Base-by-base conservation (phyloP, 2,888 invertebrate genomes). In the Erynnis tages region DNA sequence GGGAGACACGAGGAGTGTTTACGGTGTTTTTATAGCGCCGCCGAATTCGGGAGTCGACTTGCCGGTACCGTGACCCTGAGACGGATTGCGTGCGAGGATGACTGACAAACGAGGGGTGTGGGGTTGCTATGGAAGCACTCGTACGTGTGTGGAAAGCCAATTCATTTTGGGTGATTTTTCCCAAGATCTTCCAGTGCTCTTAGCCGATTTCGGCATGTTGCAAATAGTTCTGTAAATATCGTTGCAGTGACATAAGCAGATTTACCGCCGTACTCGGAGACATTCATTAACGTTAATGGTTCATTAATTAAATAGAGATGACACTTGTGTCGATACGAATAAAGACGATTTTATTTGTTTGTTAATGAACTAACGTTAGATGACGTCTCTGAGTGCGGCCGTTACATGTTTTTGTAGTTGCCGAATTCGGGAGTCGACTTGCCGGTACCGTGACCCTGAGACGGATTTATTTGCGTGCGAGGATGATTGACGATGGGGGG, bases 401-500 rank as follows among this genome's bases (percentile, higher is more conserved):
- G n/a, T n/a, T n/a, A n/a, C n/a, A n/a, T 41, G 49, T 41, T 49
- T 34, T 49, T 23, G 17, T 49, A 41, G 41, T 17, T 17, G 25
- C 49, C 32, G 40, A n/a, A 11, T 25, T 34, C 25, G 49, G 41
- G 41, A 41, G 49, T 4, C 34, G 19, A 23, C 17, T 4, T 32
- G 48, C 19, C 5, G 29, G 11, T n/a, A 21, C 6, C 8, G 38
- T 37, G 38, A 49, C 48, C 40, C 48, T 49, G 40, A 48, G 48
- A 48, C 40, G 30, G 35, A 4, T 17, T n/a, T n/a, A n/a, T n/a
- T n/a, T 35, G 11, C 30, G 25, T 25, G 25, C 2, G 6, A 7
- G 25, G 25, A 7, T 7, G 25, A 25, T 0, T 7, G 16, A 11
- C 2, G 1, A 2, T 7, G 0, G 32, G 16, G 14, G 14, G 14